phyloP scores from a whole-genome alignment of 2,888 invertebrate species.

The Phragmatobia fuliginosa region DNA sequence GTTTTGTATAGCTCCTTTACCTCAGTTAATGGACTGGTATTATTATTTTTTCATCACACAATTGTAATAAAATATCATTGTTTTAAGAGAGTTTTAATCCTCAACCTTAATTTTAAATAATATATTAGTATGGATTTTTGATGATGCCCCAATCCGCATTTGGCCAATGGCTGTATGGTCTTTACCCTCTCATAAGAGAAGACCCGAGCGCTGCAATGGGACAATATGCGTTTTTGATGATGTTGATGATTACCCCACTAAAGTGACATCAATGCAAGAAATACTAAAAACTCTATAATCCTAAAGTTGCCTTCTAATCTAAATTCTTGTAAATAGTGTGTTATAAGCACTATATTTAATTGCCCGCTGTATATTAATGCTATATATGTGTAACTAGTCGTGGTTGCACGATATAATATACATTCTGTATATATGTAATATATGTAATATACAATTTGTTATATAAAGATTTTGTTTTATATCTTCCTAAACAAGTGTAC shows the following conservation, averaged over 20 bases:
- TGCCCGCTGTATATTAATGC: constrained; percentile 13
- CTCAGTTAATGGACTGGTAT: neutral
- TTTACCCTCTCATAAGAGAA: too few relatives aligned
- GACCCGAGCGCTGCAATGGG: too few relatives aligned
- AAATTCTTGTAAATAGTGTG: neutral
- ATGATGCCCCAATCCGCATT: too few relatives aligned
- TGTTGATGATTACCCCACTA: neutral
- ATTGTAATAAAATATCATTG: neutral
- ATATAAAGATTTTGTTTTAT: neutral
- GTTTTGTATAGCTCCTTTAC: neutral
- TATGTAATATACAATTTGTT: constrained; percentile 3
- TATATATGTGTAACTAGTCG: constrained; percentile 4
- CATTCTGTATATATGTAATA: neutral
- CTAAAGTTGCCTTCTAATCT: neutral
- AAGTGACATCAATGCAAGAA: neutral
- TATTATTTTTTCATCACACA: neutral
- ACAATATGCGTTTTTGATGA: too few relatives aligned
- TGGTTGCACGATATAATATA: constrained; percentile 1
- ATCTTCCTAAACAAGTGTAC: neutral
- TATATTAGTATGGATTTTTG: too few relatives aligned
- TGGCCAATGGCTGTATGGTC: too few relatives aligned
- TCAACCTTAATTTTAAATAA: too few relatives aligned
- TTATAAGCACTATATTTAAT: constrained; percentile 1
- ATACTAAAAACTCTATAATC: neutral
- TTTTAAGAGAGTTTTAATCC: too few relatives aligned